These are phyloP conservation scores for Melinaea marsaeus DNA, from an alignment of 2,888 invertebrate genomes.

Conservation along the genomic window DNA sequence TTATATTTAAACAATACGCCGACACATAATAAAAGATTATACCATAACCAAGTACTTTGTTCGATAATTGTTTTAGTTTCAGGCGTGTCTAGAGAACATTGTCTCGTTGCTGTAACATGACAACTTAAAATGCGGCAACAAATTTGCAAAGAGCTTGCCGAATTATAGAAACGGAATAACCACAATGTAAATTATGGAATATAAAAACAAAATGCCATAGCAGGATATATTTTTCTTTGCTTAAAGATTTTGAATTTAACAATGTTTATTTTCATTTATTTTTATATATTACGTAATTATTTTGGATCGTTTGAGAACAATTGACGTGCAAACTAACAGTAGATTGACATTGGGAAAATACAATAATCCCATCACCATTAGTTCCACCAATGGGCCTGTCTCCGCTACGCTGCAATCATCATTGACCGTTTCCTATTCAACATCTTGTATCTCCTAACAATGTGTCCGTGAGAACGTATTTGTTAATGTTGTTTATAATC, in stretches of 20 bases:
- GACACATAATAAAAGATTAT: neutral
- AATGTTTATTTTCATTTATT: neutral
- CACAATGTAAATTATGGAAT: neutral
- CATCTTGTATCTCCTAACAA: conserved; percentile 44
- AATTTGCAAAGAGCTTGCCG: conserved; percentile 33
- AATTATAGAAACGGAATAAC: conserved; percentile 30
- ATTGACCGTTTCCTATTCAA: conserved; percentile 59
- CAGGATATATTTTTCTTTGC: neutral
- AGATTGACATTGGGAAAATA: conserved; percentile 14
- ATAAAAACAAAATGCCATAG: neutral
- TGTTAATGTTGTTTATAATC: conserved; percentile 29
- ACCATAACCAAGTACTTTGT: conserved; percentile 51
- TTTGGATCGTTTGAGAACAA: neutral
- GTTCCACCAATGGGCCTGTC: conserved; percentile 48
- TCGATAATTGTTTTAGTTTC: conserved; percentile 51
- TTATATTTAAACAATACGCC: too few species aligned
- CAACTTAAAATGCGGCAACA: conserved; percentile 37
- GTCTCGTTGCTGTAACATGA: conserved; percentile 38
- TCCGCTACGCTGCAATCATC: conserved; percentile 50
- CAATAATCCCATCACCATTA: conserved; percentile 57
- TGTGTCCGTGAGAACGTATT: conserved; percentile 62
- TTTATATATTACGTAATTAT: conserved; percentile 4
- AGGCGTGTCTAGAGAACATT: conserved; percentile 61
- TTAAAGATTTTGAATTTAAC: conserved; percentile 1
- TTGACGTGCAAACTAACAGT: too few species aligned